A percentile compares a stretch with the other conserved stretches of the same genome.
phyloP scores from a whole-genome alignment of 2,113 vertebrate genomes.

The Epinephelus fuscoguttatus region DNA sequence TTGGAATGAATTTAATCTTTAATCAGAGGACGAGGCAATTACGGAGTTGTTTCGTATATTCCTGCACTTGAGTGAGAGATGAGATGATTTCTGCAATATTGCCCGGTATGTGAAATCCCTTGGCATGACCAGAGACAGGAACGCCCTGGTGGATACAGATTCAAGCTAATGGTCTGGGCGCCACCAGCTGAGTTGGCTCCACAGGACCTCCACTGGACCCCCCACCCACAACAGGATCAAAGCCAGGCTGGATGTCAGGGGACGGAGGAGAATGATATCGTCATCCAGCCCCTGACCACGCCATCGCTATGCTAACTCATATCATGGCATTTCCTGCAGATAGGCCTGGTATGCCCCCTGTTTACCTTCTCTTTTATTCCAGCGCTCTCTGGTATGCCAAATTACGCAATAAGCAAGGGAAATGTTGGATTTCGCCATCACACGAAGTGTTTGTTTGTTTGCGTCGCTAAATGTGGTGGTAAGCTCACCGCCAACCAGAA shows the following conservation, averaged over 20 bases:
- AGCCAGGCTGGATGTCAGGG: conserved; percentile 56
- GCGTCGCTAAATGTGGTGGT: conserved; percentile 40
- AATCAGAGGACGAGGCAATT: conserved; percentile 19
- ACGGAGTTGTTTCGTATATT: conserved; percentile 38
- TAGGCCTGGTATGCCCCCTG: conserved; percentile 69
- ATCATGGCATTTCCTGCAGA: conserved; percentile 78
- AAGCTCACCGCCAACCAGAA: conserved; percentile 31
- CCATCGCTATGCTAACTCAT: conserved; percentile 51
- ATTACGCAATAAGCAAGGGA: conserved; percentile 62
- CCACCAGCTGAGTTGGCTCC: conserved; percentile 35
- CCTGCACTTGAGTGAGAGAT: conserved; percentile 43
- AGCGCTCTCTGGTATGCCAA: conserved; percentile 51
- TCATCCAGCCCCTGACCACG: conserved; percentile 56
- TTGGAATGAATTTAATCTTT: conserved; percentile 20
- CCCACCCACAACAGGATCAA: conserved; percentile 64
- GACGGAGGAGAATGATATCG: conserved; percentile 42
- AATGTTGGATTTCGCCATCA: conserved; percentile 59
- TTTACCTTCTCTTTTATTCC: conserved; percentile 54
- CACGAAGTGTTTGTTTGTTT: conserved; percentile 65
- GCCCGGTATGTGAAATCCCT: conserved; percentile 53
- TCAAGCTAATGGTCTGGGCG: conserved; percentile 44
- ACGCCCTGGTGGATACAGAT: conserved; percentile 54
- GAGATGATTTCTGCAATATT: conserved; percentile 42
- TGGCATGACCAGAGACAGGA: conserved; percentile 58
- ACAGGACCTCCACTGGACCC: conserved; percentile 42